Conservation (phyloP, 35 echinoderm and acorn worm genomes). For the Hemicentrotus pulcherrimus region DNA sequence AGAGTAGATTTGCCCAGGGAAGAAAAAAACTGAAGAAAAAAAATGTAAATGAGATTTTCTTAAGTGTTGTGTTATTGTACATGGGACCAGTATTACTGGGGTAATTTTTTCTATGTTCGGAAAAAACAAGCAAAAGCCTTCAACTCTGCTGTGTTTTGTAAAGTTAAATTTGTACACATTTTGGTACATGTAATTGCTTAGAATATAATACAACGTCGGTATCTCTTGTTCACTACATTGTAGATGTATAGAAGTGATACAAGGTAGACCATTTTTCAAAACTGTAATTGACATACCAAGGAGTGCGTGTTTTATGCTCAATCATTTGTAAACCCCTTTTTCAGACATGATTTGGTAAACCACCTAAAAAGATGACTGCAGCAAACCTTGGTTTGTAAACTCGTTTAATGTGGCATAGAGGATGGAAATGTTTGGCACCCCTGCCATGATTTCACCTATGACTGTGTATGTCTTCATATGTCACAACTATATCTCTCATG, state of each 20-base stretch:
- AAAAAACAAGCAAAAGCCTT: conserved; percentile 46
- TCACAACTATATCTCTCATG: neutral
- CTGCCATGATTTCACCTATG: no score
- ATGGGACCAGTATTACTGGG: conserved; percentile 50
- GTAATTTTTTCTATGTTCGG: neutral
- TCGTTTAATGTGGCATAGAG: no score
- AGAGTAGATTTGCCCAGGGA: neutral
- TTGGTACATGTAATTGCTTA: neutral
- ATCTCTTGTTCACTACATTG: neutral
- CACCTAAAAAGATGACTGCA: neutral
- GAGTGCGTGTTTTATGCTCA: neutral
- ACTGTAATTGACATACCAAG: neutral
- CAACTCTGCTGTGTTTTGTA: conserved; percentile 53
- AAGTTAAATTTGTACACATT: conserved; percentile 16
- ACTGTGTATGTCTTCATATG: no score
- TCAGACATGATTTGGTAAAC: neutral
- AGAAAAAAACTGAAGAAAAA: neutral
- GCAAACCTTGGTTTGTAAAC: neutral
- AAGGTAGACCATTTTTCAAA: neutral
- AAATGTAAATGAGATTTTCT: neutral
- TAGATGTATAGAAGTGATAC: neutral
- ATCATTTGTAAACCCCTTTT: neutral
- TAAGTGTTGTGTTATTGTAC: neutral
- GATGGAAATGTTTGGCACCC: no score
- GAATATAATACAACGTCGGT: neutral